Conservation (phyloP, 2,888 invertebrate genomes). For the Leptothorax acervorum region DNA sequence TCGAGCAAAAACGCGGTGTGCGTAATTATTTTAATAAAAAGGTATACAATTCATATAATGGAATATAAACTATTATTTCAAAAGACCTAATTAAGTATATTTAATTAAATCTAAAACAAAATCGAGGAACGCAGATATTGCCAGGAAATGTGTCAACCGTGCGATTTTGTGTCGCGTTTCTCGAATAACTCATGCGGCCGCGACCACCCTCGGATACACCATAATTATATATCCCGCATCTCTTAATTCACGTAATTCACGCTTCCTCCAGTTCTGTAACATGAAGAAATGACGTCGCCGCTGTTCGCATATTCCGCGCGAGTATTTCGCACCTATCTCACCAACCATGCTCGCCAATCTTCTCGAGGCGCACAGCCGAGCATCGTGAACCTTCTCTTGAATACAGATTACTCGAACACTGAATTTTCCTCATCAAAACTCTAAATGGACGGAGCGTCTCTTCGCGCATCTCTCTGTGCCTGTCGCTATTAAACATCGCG, state of each 20-base stretch:
- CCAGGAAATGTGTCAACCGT: not conserved
- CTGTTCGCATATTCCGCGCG: conserved; percentile 43
- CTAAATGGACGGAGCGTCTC: conserved; percentile 5
- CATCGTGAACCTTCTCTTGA: conserved; percentile 11
- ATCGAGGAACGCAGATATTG: conserved; percentile 8
- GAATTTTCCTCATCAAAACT: conserved; percentile 32
- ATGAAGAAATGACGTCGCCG: not conserved
- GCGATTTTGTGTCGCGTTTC: conserved; percentile 4
- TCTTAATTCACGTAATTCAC: conserved; percentile 50
- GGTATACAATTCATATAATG: not conserved
- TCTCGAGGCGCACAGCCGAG: not conserved
- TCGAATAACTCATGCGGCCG: conserved; percentile 39
- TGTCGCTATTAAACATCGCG: conserved; percentile 25
- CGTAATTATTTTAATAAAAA: not conserved
- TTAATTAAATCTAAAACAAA: not conserved
- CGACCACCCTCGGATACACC: not conserved
- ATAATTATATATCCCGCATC: conserved; percentile 59
- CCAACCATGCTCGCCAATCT: conserved; percentile 7
- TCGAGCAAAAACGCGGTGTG: not conserved
- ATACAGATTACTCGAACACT: conserved; percentile 11
- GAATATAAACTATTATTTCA: not conserved
- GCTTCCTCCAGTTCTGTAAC: not conserved
- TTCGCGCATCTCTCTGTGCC: not conserved
- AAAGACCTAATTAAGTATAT: not conserved
- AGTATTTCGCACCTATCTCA: conserved; percentile 37